Evolutionary conservation across 2,113 vertebrate genomes (phyloP), one percentile per base, ranked within the genome.

Genomic region (Climacteris rufus): DNA sequence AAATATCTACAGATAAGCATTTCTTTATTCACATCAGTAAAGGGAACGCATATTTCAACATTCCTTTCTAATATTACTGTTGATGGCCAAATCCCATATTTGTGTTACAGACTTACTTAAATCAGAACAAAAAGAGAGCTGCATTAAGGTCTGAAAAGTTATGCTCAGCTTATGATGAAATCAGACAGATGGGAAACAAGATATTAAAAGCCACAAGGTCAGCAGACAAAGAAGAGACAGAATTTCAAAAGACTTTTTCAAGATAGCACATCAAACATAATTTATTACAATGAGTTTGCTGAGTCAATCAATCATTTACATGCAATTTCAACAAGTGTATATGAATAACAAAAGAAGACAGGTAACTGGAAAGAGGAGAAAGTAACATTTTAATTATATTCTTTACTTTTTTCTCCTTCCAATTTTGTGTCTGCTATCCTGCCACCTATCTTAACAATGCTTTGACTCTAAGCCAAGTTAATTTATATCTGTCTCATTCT

Each of bases 141-240:
- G 61, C 84, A 96, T 95, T 96, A 93, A 90, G 57, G 37, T 88
- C 65, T 94, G 79, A 88, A 97, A 94, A 96, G 94, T 79, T 97
- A 87, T 81, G 56, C 72, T 75, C 45, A 86, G 56, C 71, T 90
- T 88, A 91, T 97, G 93, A 97, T 47, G 81, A 96, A 97, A 96
- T 97, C 92, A 97, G 96, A 97, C 95, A 97, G 87, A 97, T 83
- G 78, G 81, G 96, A 96, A 98, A 98, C 83, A 93, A 77, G 90
- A 97, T 97, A 96, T 93, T 80, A 94, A 96, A 89, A 95, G 93
- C 86, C 96, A 97, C 91, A 92, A 96, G 79, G 95, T 93, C 83
- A 95, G 71, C 53, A 98, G 97, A 98, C 96, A 98, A 96, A 81
- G 93, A 90, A 95, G 66, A 97, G 97, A 93, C 93, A 93, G 87